Evolutionary conservation across 1,140 invertebrate species (phyloP).

Genomic region (Adoxophyes honmai): DNA sequence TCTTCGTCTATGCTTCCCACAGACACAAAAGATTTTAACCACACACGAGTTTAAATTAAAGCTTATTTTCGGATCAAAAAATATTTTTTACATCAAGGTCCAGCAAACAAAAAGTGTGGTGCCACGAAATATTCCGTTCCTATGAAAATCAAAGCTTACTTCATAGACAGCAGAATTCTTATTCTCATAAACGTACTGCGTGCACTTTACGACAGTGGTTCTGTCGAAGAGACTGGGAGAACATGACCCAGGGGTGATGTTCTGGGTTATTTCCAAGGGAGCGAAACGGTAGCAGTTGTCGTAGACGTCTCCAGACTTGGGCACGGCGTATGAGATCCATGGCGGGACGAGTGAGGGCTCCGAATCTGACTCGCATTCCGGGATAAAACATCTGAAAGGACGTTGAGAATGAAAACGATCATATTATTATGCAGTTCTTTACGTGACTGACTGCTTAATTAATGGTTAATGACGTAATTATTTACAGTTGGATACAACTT

Average conservation of each 20-base stretch:
- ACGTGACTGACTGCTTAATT: too few relatives aligned
- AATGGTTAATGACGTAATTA: too few relatives aligned
- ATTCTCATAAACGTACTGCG: not conserved
- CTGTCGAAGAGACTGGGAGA: not conserved
- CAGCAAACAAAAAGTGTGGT: too few relatives aligned
- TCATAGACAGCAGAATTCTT: constrained; percentile 13
- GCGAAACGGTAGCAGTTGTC: constrained; percentile 1
- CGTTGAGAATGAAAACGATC: not conserved
- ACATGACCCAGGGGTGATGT: not conserved
- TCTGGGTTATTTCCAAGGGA: not conserved
- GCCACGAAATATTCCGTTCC: too few relatives aligned
- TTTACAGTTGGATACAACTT: too few relatives aligned
- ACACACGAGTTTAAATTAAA: too few relatives aligned
- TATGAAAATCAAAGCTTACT: constrained; percentile 9
- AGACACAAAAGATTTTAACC: too few relatives aligned
- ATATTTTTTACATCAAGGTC: too few relatives aligned
- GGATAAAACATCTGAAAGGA: constrained; percentile 76
- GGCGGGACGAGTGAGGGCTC: not conserved
- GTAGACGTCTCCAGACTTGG: not conserved
- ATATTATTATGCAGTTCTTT: too few relatives aligned
- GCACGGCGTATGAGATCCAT: not conserved
- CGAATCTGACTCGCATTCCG: constrained; percentile 72
- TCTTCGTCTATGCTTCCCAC: too few relatives aligned
- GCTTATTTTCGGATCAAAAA: too few relatives aligned
- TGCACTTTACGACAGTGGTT: not conserved